Percentiles rank a stretch among this genome's conserved stretches.
Evolutionary conservation across 2,113 vertebrate genomes (phyloP).

Genomic region (Balaeniceps rex): DNA sequence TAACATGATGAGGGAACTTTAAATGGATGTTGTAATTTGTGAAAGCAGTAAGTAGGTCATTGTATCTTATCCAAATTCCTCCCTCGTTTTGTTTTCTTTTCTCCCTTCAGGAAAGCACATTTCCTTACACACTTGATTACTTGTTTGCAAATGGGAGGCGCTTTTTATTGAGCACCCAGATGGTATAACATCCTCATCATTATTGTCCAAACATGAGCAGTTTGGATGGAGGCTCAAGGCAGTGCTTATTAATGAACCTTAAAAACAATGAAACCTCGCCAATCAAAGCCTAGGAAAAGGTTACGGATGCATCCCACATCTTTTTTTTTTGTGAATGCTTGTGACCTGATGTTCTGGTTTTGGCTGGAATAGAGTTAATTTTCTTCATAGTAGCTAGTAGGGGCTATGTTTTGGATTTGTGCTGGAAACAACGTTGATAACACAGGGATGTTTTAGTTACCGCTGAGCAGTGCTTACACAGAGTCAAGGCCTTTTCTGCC

Average conservation of each 20-base stretch:
- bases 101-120: not conserved
- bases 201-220: not conserved
- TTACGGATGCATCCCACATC: rapidly evolving
- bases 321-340: not conserved
- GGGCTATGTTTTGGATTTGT: no score
- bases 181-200: not conserved
- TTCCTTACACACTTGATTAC: slow-evolving; percentile 3
- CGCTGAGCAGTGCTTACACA: no score
- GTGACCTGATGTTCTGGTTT: no score
- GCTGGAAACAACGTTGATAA: no score
- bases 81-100: not conserved
- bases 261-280: not conserved
- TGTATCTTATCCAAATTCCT: not conserved
- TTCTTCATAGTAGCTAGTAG: no score
- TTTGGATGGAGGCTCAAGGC: not conserved
- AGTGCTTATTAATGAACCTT: not conserved
- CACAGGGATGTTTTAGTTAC: no score
- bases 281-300: not conserved
- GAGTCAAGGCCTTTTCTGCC: no score
- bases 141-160: not conserved
- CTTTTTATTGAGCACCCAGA: not conserved
- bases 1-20: not conserved
- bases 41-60: not conserved
- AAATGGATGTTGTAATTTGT: not conserved
- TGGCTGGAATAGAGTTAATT: no score